Percentiles rank a stretch among this genome's conserved stretches.
phyloP scores from a whole-genome alignment of 1,140 invertebrate genomes.

The Heliconius eleuchia region DNA sequence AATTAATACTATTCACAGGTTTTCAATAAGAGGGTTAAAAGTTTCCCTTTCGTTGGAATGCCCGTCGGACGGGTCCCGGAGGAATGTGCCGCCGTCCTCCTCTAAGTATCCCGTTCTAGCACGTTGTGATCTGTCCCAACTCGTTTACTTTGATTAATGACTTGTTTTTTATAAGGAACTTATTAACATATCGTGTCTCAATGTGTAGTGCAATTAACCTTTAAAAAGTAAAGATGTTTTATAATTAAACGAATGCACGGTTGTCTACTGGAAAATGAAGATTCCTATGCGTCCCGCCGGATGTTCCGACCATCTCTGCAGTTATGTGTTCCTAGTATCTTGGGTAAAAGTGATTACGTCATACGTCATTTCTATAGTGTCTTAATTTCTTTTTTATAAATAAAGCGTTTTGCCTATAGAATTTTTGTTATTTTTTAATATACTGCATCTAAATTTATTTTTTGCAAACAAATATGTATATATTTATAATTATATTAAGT shows the following conservation, averaged over 20 bases:
- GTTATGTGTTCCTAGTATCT: conserved; percentile 58
- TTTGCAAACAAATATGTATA: too few species aligned
- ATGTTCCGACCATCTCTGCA: neutral
- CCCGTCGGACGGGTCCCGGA: conserved; percentile 50
- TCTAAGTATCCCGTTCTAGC: conserved; percentile 52
- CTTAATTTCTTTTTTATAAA: neutral
- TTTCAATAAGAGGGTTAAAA: conserved; percentile 64
- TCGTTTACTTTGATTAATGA: conserved; percentile 73
- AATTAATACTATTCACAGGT: conserved; percentile 55
- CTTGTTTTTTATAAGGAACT: conserved; percentile 54
- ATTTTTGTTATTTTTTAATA: too few species aligned
- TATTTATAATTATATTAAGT: neutral
- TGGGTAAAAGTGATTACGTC: conserved; percentile 50
- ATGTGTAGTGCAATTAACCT: conserved; percentile 56
- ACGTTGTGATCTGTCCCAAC: conserved; percentile 48
- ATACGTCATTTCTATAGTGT: conserved; percentile 14
- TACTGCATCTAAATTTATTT: too few species aligned
- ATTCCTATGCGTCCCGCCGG: conserved; percentile 4
- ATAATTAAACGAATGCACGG: conserved; percentile 17
- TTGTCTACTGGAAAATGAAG: conserved; percentile 8
- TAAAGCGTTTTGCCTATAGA: too few species aligned
- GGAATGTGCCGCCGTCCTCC: conserved; percentile 66
- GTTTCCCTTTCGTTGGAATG: conserved; percentile 71
- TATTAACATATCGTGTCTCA: conserved; percentile 31
- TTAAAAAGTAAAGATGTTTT: conserved; percentile 13